Base-by-base conservation (phyloP, 35 echinoderm and acorn worm genomes). In the Stichopus chloronotus region DNA sequence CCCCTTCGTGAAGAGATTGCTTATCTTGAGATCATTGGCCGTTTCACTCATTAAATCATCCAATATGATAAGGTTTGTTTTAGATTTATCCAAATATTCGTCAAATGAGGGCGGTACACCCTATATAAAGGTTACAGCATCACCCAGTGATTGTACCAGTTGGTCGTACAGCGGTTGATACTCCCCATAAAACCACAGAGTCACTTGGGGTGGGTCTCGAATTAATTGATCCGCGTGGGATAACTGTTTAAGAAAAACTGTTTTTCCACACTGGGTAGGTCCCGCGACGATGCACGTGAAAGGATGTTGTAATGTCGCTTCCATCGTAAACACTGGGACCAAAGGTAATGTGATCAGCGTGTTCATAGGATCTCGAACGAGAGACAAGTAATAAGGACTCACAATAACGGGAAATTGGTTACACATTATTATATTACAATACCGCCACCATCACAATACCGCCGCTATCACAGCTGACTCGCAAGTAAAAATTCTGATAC, bases 201-300 rank as follows among this genome's bases (percentile, higher is more conserved):
- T 90, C 9, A 57, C 16, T 30, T 95, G n/a, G n/a, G n/a, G n/a
- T n/a, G n/a, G n/a, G n/a, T n/a, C n/a, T n/a, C n/a, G n/a, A n/a
- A n/a, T n/a, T 82, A 95, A 52, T 79, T 90, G 87, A 5, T 87
- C 56, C 9, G 92, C 76, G 13, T 92, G 68, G 87, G 56, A 85
- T 21, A 97, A 79, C 57, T 87, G 88, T 11, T 80, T 59, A 0
- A 95, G 84, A 69, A 94, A 96, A 20, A 90, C 54, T 24, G 95
- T 92, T 83, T 96, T 96, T 6, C 92, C 95, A 55, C 88, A 71
- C n/a, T n/a, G n/a, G n/a, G n/a, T n/a, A n/a, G n/a, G n/a, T n/a
- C n/a, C n/a, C n/a, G n/a, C n/a, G n/a, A 52, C 87, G 8, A 87
- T 58, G 14, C 53, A 71, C 6, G 80, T 92, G 57, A 92, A 90